Conservation (phyloP, 1,140 invertebrate species). For the Lucilia cuprina region DNA sequence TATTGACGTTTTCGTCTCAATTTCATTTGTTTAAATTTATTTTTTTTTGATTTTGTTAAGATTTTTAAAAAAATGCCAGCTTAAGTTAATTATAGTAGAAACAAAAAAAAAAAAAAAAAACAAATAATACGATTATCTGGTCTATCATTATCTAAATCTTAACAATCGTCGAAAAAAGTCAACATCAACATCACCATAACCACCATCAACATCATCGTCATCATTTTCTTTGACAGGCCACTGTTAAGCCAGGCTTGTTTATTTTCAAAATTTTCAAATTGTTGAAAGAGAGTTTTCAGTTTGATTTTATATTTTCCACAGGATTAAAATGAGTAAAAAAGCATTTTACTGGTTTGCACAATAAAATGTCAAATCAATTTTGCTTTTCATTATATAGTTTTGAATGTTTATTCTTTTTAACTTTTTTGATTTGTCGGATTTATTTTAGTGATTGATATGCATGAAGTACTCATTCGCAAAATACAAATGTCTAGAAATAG, state of each 20-base stretch:
- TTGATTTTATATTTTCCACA: background rate
- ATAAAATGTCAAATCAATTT: constrained; percentile 15
- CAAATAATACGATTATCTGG: background rate
- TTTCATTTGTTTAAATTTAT: background rate
- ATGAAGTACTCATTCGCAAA: background rate
- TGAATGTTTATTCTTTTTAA: no score
- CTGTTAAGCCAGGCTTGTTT: background rate
- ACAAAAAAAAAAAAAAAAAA: background rate
- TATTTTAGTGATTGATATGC: constrained; percentile 13
- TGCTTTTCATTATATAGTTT: background rate
- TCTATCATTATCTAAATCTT: background rate
- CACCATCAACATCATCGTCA: background rate
- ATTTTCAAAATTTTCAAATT: background rate
- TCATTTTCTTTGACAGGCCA: background rate
- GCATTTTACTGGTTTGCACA: background rate
- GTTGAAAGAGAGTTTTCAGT: background rate
- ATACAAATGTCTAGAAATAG: background rate
- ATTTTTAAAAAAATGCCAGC: background rate
- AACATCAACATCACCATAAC: no score
- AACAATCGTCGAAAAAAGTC: background rate
- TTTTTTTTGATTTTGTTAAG: background rate
- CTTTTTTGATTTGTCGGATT: background rate
- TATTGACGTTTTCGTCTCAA: background rate
- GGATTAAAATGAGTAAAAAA: no score
- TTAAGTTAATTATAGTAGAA: background rate